A percentile compares a stretch with the other conserved stretches of the same genome.
Evolutionary conservation across 2,113 vertebrate species (phyloP).

Genomic region (Cyprinodon brontotheroides): DNA sequence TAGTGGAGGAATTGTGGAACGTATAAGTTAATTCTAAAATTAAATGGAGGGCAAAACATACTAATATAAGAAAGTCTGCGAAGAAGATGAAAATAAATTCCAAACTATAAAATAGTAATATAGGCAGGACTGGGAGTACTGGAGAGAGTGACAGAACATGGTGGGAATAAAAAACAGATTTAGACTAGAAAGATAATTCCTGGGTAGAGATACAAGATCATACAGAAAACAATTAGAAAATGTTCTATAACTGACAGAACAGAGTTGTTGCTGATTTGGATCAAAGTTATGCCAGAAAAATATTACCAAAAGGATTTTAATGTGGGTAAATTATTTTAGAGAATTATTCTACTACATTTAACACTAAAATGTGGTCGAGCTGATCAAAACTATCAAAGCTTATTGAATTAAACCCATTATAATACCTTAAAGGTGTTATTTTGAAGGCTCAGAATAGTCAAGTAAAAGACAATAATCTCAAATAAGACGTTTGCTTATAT

Average conservation of each 20-base stretch:
- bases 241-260: background rate
- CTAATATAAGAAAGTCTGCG: too few species aligned
- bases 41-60: background rate
- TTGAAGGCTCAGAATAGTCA: too few species aligned
- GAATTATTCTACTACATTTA: background rate
- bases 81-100: background rate
- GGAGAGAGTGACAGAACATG: background rate
- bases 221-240: background rate
- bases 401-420: too few species aligned
- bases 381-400: background rate
- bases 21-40: background rate
- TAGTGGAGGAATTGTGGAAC: background rate
- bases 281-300: background rate
- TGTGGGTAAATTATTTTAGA: background rate
- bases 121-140: background rate
- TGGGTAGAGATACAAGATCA: background rate
- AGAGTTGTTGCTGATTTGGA: background rate
- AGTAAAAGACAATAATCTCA: too few species aligned
- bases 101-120: background rate
- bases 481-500: too few species aligned
- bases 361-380: background rate
- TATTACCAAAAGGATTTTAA: background rate
- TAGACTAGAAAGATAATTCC: too few species aligned
- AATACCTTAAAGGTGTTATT: too few species aligned
- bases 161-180: too few species aligned